Conservation (phyloP, 2,888 invertebrate genomes). For the Exocentrus adspersus region DNA sequence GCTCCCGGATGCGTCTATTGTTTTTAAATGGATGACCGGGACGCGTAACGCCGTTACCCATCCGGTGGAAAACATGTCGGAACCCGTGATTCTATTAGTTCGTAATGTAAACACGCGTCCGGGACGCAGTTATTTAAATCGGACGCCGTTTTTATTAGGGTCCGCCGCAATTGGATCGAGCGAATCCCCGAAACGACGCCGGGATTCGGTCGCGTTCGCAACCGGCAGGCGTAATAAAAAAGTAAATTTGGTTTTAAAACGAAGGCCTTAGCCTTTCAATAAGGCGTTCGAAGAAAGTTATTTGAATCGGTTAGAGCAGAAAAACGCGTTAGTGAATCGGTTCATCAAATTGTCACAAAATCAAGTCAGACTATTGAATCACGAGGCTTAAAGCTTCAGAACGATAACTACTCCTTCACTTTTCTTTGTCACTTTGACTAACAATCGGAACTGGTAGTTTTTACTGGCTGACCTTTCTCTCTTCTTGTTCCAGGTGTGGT, state of each 20-base stretch:
- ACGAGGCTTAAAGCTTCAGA: too few relatives aligned
- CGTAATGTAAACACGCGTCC: conserved; percentile 1
- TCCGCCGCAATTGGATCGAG: conserved; percentile 5
- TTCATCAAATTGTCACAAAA: too few relatives aligned
- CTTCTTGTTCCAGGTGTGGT: conserved; percentile 88
- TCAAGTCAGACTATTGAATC: too few relatives aligned
- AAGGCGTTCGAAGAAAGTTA: not conserved
- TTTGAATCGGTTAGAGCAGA: too few relatives aligned
- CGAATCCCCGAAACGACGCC: not conserved
- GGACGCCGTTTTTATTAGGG: conserved; percentile 22
- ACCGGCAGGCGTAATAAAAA: not conserved
- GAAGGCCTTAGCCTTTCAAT: not conserved
- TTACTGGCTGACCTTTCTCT: not conserved
- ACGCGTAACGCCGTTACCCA: not conserved
- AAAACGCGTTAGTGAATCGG: too few relatives aligned
- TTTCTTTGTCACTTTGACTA: too few relatives aligned
- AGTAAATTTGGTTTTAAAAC: not conserved
- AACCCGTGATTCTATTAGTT: not conserved
- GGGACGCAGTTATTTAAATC: conserved; percentile 44
- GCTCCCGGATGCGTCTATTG: conserved; percentile 47
- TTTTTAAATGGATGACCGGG: conserved; percentile 51
- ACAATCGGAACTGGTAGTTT: not conserved
- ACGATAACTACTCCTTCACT: too few relatives aligned
- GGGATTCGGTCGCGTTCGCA: too few relatives aligned
- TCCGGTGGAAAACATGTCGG: too few relatives aligned